Conservation (phyloP, 2,888 invertebrate species). For the Cosmopolites sordidus region DNA sequence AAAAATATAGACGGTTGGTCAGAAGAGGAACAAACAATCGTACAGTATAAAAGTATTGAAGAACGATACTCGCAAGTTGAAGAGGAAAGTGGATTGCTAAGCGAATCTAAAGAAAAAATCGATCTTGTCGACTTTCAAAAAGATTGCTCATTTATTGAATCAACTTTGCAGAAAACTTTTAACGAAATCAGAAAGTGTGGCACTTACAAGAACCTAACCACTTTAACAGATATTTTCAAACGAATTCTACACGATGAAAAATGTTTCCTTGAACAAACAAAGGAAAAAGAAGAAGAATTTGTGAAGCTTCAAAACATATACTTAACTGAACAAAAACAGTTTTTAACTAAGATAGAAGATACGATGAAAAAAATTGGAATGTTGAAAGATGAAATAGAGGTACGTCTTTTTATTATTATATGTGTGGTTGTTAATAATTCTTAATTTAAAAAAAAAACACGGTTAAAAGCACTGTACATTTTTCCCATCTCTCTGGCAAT, state of each 20-base stretch:
- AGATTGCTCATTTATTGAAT: conserved; percentile 29
- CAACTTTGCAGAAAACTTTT: conserved; percentile 23
- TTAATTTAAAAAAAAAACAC: background rate
- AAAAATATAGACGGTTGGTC: conserved; percentile 26
- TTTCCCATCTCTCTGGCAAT: no score
- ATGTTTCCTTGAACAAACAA: conserved; percentile 20
- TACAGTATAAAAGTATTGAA: conserved; percentile 23
- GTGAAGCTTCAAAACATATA: conserved; percentile 27
- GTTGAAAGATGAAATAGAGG: conserved; percentile 40
- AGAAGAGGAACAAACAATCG: conserved; percentile 13
- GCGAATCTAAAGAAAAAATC: conserved; percentile 16
- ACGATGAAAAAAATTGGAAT: conserved; percentile 34
- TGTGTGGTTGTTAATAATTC: no score
- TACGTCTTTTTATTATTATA: conserved; percentile 19
- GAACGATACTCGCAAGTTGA: conserved; percentile 20
- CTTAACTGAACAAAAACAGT: conserved; percentile 30
- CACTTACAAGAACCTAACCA: conserved; percentile 25
- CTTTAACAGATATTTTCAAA: conserved; percentile 27
- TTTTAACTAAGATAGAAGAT: conserved; percentile 28
- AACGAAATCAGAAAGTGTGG: conserved; percentile 26
- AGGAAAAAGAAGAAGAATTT: conserved; percentile 25
- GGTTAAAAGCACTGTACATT: no score
- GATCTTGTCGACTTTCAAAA: conserved; percentile 23
- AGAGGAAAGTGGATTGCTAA: conserved; percentile 13
- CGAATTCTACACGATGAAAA: conserved; percentile 26